These are phyloP conservation scores for Papilio polytes DNA, from an alignment of 1,140 invertebrate species.

Conservation along the genomic window DNA sequence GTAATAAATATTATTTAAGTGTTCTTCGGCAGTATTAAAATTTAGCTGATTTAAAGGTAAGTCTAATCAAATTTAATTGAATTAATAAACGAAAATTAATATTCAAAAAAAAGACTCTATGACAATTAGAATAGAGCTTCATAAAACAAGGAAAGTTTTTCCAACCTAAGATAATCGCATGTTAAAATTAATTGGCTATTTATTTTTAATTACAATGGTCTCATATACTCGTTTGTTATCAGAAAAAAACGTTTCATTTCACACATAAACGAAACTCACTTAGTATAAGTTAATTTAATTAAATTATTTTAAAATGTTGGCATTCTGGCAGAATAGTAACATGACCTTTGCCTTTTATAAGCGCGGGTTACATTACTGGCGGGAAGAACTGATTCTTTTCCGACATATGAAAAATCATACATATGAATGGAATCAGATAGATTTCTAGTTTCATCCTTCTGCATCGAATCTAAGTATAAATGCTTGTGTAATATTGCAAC, in stretches of 20 bases:
- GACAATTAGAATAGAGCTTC: neutral
- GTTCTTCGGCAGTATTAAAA: neutral
- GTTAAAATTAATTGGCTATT: neutral
- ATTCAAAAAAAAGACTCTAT: neutral
- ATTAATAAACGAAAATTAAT: neutral
- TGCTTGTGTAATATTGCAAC: neutral
- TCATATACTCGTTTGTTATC: neutral
- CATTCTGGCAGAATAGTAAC: slow-evolving; percentile 26
- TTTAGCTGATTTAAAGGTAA: slow-evolving; percentile 7
- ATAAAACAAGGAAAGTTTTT: neutral
- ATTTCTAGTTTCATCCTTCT: neutral
- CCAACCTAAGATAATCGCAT: neutral
- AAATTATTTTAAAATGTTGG: neutral
- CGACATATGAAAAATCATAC: neutral
- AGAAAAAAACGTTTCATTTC: neutral
- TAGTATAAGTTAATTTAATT: neutral
- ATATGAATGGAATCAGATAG: neutral
- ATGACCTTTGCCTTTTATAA: slow-evolving; percentile 39
- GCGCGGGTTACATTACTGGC: neutral
- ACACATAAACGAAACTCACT: neutral
- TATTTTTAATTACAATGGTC: neutral
- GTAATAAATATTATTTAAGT: slow-evolving; percentile 40
- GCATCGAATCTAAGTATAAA: neutral
- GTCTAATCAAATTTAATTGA: neutral
- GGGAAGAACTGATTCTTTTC: neutral